Percentiles rank a stretch among this genome's conserved stretches.
These are phyloP conservation scores for Thereva nobilitata DNA, from an alignment of 2,888 invertebrate species.

Conservation along the genomic window DNA sequence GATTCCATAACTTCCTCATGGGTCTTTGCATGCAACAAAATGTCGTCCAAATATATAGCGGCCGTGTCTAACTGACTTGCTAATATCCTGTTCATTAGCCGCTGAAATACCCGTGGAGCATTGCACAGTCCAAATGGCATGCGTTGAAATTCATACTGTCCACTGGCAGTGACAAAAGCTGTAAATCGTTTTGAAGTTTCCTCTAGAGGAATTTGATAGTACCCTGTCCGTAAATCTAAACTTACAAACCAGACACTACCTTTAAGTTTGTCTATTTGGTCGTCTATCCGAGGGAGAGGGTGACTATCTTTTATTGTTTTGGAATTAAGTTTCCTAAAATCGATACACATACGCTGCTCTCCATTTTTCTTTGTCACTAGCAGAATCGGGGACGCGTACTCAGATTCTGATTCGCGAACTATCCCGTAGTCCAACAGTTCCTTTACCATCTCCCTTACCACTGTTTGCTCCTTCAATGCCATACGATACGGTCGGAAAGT, in stretches of 20 bases:
- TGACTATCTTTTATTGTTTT: constrained; percentile 48
- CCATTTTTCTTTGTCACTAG: constrained; percentile 9
- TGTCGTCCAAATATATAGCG: constrained; percentile 45
- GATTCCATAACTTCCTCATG: constrained; percentile 36
- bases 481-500: neutral
- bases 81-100: constrained; percentile 42
- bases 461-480: constrained; percentile 1
- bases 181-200: constrained; percentile 44
- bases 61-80: constrained; percentile 20
- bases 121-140: constrained; percentile 51
- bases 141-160: constrained; percentile 46
- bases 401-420: constrained; percentile 3
- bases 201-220: constrained; percentile 40
- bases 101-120: constrained; percentile 48
- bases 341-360: constrained; percentile 41
- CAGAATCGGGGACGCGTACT: constrained; percentile 6
- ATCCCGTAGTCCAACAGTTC: constrained; percentile 1
- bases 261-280: constrained; percentile 46
- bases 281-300: constrained; percentile 48
- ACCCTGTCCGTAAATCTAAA: constrained; percentile 46
- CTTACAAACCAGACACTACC: constrained; percentile 45
- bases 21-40: constrained; percentile 44
- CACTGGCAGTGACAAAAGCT: constrained; percentile 29
- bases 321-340: constrained; percentile 48
- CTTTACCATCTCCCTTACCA: neutral